Conservation (phyloP, 2,797 vertebrate genomes). For the Pagetopsis macropterus region DNA sequence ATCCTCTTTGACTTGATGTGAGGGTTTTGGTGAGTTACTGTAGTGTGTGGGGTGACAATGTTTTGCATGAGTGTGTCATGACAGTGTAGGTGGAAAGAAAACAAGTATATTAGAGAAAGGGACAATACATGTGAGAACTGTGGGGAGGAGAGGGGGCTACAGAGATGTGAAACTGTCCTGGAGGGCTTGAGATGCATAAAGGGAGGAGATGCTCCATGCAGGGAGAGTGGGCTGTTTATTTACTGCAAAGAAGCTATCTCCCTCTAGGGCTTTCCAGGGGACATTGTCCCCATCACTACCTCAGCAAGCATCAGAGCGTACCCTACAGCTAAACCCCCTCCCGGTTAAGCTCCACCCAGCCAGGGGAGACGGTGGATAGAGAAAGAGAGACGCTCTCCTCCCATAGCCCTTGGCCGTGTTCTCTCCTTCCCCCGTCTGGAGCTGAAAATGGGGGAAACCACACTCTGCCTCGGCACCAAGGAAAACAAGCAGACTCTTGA, state of each 20-base stretch:
- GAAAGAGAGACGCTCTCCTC: slow-evolving; percentile 46
- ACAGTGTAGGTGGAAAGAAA: slow-evolving; percentile 30
- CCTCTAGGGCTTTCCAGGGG: slow-evolving; percentile 68
- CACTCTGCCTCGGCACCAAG: slow-evolving; percentile 56
- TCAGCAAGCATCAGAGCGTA: slow-evolving; percentile 54
- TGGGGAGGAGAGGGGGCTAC: slow-evolving; percentile 17
- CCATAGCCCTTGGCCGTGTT: slow-evolving; percentile 64
- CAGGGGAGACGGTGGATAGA: slow-evolving; percentile 51
- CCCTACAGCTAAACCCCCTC: slow-evolving; percentile 48
- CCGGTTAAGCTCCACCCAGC: slow-evolving; percentile 63
- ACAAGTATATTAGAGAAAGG: slow-evolving; percentile 30
- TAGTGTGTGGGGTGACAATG: slow-evolving; percentile 49
- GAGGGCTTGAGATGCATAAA: slow-evolving; percentile 72
- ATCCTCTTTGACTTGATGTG: slow-evolving; percentile 76
- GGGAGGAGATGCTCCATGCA: slow-evolving; percentile 62
- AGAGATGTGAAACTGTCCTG: slow-evolving; percentile 68
- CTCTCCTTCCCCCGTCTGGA: slow-evolving; percentile 61
- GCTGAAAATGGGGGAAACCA: slow-evolving; percentile 61
- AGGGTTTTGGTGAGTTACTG: slow-evolving; percentile 35
- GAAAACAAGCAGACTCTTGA: slow-evolving; percentile 77
- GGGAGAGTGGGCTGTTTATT: slow-evolving; percentile 82
- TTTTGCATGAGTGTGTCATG: slow-evolving; percentile 61
- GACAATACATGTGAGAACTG: slow-evolving; percentile 48
- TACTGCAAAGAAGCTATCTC: slow-evolving; percentile 73
- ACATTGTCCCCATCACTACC: slow-evolving; percentile 73